phyloP scores from a whole-genome alignment of 2,797 vertebrate genomes.

The Onychomys torridus region DNA sequence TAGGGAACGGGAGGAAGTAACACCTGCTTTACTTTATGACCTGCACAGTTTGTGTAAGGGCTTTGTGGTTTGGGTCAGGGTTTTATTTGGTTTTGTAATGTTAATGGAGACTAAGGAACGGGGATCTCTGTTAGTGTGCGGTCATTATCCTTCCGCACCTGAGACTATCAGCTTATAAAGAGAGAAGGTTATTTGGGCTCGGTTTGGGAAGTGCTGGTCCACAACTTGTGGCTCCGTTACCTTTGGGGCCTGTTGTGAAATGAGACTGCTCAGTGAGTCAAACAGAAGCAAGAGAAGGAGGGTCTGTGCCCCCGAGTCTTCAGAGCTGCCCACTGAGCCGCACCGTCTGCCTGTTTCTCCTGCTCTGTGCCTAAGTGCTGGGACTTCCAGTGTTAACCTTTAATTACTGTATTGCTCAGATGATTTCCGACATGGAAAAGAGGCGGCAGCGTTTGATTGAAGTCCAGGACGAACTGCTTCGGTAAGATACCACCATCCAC shows the following conservation, averaged over 20 bases:
- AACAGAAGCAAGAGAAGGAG: not conserved
- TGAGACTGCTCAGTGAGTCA: not conserved
- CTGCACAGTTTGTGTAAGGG: not conserved
- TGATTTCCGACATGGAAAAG: slow-evolving; percentile 83
- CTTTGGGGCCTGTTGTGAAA: not conserved
- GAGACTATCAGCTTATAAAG: not conserved
- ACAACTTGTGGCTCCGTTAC: not conserved
- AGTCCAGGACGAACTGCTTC: slow-evolving; percentile 87
- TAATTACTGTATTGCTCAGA: slow-evolving; percentile 71
- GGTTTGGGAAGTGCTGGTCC: not conserved
- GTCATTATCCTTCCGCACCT: not conserved
- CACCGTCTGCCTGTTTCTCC: not conserved
- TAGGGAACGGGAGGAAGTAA: too few relatives aligned
- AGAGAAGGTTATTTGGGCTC: not conserved
- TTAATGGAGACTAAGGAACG: not conserved
- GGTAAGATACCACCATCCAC: slow-evolving; percentile 82
- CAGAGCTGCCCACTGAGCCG: not conserved
- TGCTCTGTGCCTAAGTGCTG: not conserved
- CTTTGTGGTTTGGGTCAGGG: not conserved
- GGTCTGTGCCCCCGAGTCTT: too few relatives aligned
- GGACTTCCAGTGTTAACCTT: not conserved
- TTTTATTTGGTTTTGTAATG: not conserved
- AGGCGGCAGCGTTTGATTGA: slow-evolving; percentile 87
- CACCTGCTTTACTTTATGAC: not conserved
- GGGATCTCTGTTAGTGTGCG: not conserved